A percentile compares a stretch with the other conserved stretches of the same genome.
phyloP scores from a whole-genome alignment of 2,113 vertebrate genomes.

The Pan troglodytes region NHGRI_mPanTro3-v2.1_pri NC_072398.2:188161001-188161500 shows the following conservation, averaged over 20 bases:
- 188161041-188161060: slow-evolving; percentile 4
- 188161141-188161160: not conserved
- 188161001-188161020: not conserved
- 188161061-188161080: not conserved
- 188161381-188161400: not conserved
- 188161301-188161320: not conserved
- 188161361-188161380: not conserved
- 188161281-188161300: not conserved
- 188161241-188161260: not conserved
- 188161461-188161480: not conserved
- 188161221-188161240: not conserved
- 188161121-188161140: not conserved
- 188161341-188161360: slow-evolving; percentile 7
- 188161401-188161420: not conserved
- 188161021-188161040: not conserved
- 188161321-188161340: not conserved
- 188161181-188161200: not conserved
- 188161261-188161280: not conserved
- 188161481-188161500: not conserved
- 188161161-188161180: not conserved
- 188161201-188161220: not conserved
- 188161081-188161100: not conserved
- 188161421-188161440: not conserved
- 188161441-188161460: not conserved
- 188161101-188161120: not conserved